Evolutionary conservation across 2,797 vertebrate genomes (phyloP).

Genomic region (Remorina albescens): DNA sequence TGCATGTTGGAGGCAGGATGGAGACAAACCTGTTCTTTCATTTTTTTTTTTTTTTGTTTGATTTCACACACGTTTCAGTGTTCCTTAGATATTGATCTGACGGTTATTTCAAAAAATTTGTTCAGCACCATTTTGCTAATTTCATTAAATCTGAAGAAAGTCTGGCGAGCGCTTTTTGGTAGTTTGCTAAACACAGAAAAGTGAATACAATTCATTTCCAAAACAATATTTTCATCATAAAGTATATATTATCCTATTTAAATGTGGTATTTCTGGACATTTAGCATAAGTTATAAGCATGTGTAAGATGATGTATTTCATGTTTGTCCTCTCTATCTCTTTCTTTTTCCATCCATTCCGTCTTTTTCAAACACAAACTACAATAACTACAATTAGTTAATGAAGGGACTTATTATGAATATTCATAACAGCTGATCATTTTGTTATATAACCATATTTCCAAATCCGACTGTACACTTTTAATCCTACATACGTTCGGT

Average conservation of each 20-base stretch:
- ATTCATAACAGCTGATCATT: background rate
- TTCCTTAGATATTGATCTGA: background rate
- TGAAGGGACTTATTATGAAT: background rate
- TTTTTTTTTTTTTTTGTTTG: background rate
- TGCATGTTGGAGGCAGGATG: constrained; percentile 30
- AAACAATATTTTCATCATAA: background rate
- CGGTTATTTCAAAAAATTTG: background rate
- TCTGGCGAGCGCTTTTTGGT: background rate
- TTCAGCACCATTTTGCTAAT: constrained; percentile 1
- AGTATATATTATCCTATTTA: background rate
- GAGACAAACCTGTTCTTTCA: constrained; percentile 25
- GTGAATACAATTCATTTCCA: background rate
- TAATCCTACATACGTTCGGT: background rate
- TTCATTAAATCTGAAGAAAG: constrained; percentile 1
- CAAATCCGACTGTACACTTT: background rate
- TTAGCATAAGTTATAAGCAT: background rate
- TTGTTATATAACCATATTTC: background rate
- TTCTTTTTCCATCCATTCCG: background rate
- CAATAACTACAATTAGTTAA: background rate
- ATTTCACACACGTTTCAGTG: background rate
- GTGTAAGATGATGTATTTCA: background rate
- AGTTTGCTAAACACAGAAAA: background rate
- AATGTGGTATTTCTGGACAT: background rate
- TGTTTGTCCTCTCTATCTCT: background rate
- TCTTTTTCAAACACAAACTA: background rate